Evolutionary conservation across 2,888 invertebrate genomes (phyloP), one percentile per base, ranked within the genome.

Genomic region (Dryobota labecula): DNA sequence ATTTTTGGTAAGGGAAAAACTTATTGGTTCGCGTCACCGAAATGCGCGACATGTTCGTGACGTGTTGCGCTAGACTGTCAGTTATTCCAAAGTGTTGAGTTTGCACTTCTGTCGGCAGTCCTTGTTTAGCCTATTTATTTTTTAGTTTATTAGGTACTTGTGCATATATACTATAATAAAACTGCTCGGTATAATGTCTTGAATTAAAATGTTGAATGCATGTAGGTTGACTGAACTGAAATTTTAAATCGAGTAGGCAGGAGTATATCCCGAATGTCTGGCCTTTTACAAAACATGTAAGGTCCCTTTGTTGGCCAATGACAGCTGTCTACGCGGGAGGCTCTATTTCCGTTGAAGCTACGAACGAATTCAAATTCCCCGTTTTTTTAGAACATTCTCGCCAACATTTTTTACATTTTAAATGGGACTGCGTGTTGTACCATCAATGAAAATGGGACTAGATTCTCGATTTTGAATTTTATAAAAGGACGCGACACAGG

Each of bases 321-420:
- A 78, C 82, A 70, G 69, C 75, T 70, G 80, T 56, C 78, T 56
- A 47, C 15, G 33, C 64, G 33, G n/a, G 51, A 53, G 45, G 43
- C 53, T 69, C 66, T 64, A 74, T 82, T 80, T 82, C 80, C 80
- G 82, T 49, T 66, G 13, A 33, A 49, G 41, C 62, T n/a, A 36
- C 30, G 33, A 68, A 67, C 36, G 30, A 62, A 62, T 47, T 45
- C 9, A n/a, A 41, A 66, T 45, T 53, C 57, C 6, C 5, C 24
- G 15, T 54, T 58, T 58, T 49, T 36, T 24, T 24, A 11, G 33
- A 7, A 30, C 36, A 38, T n/a, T 41, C 33, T 36, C 36, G 43
- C 36, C 2, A 57, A 15, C 20, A 33, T n/a, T 49, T 45, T 54
- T 30, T 18, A 27, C 27, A 24, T 56, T 33, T 56, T 70, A 38